Evolutionary conservation across 2,113 vertebrate species (phyloP).

Genomic region (Boulengerochromis microlepis): DNA sequence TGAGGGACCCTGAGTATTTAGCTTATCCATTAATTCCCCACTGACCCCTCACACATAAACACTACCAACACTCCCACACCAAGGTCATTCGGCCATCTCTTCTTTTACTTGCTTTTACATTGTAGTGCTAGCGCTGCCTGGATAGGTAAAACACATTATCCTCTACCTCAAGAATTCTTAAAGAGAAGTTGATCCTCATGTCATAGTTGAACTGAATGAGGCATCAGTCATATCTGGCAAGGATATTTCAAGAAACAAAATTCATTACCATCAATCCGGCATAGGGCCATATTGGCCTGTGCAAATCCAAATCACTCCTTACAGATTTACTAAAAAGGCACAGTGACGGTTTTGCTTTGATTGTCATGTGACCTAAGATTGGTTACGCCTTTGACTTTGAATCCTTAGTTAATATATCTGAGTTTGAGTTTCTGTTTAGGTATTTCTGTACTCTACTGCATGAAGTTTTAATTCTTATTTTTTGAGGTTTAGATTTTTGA

Average conservation of each 20-base stretch:
- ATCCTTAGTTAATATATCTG: background rate
- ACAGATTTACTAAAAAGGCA: background rate
- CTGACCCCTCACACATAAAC: background rate
- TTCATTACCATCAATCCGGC: background rate
- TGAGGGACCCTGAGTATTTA: background rate
- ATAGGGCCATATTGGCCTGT: background rate
- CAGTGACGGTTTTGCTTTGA: background rate
- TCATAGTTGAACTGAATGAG: background rate
- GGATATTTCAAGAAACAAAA: background rate
- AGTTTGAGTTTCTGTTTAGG: background rate
- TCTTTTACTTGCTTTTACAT: background rate
- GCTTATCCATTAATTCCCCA: background rate
- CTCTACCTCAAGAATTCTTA: background rate
- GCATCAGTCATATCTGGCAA: background rate
- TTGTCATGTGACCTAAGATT: background rate
- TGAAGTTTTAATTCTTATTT: background rate
- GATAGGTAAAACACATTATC: background rate
- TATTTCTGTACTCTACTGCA: background rate
- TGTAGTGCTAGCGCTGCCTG: background rate
- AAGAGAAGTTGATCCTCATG: background rate
- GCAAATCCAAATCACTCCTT: background rate
- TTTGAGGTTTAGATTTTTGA: background rate
- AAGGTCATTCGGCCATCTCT: background rate
- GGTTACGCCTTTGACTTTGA: background rate
- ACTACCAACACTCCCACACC: background rate